Conservation (phyloP, 1,140 invertebrate species). For the Ridgeia piscesae region DNA sequence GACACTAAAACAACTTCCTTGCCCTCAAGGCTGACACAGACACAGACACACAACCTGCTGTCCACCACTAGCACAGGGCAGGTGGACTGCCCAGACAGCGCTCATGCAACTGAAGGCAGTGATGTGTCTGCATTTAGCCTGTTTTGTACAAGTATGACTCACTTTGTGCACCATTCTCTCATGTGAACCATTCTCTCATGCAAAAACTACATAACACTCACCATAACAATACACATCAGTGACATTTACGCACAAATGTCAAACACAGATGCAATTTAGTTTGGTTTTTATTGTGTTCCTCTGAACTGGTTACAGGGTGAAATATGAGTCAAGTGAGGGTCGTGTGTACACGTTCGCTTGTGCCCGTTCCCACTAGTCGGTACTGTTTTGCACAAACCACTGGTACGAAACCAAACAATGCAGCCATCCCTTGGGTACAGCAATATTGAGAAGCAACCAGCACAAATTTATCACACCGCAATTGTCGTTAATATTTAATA, state of each 20-base stretch:
- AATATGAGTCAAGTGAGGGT: background rate
- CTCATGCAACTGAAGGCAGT: background rate
- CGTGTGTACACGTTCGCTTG: background rate
- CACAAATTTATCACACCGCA: background rate
- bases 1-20: background rate
- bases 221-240: background rate
- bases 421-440: background rate
- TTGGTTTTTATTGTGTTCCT: background rate
- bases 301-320: background rate
- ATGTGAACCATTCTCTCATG: too few species aligned
- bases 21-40: background rate
- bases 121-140: background rate
- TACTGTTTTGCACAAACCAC: background rate
- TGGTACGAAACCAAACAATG: background rate
- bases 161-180: background rate
- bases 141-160: background rate
- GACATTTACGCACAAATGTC: background rate
- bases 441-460: background rate
- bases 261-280: background rate
- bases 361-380: background rate
- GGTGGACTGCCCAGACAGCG: background rate
- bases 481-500: conserved; percentile 2
- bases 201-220: too few species aligned
- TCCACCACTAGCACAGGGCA: background rate
- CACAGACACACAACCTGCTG: background rate